Evolutionary conservation across 2,888 invertebrate genomes (phyloP).

Genomic region (Cephus rjabovi): DNA sequence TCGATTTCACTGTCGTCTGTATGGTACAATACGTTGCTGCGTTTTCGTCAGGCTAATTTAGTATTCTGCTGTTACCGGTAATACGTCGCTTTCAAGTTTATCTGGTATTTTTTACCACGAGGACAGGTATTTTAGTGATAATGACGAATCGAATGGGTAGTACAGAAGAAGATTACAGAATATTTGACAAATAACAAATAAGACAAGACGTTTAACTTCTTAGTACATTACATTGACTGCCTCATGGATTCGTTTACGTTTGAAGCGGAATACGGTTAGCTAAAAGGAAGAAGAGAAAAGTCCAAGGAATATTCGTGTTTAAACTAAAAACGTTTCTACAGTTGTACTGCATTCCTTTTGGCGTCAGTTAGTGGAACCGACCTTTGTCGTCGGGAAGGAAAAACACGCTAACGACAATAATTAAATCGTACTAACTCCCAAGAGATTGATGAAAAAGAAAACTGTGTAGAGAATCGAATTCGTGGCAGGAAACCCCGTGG

Average conservation of each 20-base stretch:
- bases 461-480: background rate
- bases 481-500: constrained; percentile 6
- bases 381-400: background rate
- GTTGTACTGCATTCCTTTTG: background rate
- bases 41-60: background rate
- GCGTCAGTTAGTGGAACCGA: background rate
- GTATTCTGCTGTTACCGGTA: background rate
- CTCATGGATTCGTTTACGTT: background rate
- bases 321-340: background rate
- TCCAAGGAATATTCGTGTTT: background rate
- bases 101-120: background rate
- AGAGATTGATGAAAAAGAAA: background rate
- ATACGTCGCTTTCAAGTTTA: background rate
- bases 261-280: background rate
- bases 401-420: background rate
- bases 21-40: background rate
- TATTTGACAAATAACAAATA: background rate
- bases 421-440: background rate
- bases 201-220: background rate
- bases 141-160: background rate
- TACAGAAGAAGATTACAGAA: background rate
- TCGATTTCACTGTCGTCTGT: background rate
- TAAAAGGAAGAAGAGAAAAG: background rate
- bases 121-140: background rate
- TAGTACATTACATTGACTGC: background rate